Evolutionary conservation across 2,113 vertebrate species (phyloP), one percentile per base, ranked within the genome.

Genomic region (Dolichallabes microphthalmus): DNA sequence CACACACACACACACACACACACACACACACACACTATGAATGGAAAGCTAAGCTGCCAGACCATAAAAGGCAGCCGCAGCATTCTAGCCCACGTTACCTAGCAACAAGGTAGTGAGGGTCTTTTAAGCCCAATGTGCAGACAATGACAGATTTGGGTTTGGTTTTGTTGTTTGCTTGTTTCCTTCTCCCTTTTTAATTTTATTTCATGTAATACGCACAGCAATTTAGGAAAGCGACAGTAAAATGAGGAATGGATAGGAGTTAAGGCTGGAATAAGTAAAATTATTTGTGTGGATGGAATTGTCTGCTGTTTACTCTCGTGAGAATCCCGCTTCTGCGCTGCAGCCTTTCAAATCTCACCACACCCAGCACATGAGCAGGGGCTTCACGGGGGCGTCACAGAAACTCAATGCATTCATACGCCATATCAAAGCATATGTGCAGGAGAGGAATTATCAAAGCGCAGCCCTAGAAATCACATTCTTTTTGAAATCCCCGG

Each of bases 31-130:
- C 88, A 91, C 86, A 87, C 87, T 91, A 94, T 95, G 94, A 94
- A 94, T 95, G 94, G 93, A 87, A 88, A 85, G 89, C 79, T 75
- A 83, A 84, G 75, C 85, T 82, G 64, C 45, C 32, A 74, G 50
- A 93, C 89, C 91, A 90, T 93, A 90, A 94, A 93, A 92, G 91
- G 84, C 82, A 95, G 94, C 88, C 74, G 86, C 91, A 90, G 92
- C 92, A 92, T 94, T 94, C 92, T 91, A 91, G 87, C 89, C 78
- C 90, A 88, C 87, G 94, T 95, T 92, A 94, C 94, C 94, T 95
- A 95, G 94, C 94, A 95, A 95, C 94, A 94, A 89, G 91, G 83
- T 87, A 85, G 85, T 35, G 84, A 86, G 90, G 93, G 91, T 93
- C 92, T 90, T 91, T 92, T 90, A 88, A 93, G 90, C 92, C 90